phyloP scores from a whole-genome alignment of 37 sponge, comb jelly and placozoan species.

The Oscarella lobularis region DNA sequence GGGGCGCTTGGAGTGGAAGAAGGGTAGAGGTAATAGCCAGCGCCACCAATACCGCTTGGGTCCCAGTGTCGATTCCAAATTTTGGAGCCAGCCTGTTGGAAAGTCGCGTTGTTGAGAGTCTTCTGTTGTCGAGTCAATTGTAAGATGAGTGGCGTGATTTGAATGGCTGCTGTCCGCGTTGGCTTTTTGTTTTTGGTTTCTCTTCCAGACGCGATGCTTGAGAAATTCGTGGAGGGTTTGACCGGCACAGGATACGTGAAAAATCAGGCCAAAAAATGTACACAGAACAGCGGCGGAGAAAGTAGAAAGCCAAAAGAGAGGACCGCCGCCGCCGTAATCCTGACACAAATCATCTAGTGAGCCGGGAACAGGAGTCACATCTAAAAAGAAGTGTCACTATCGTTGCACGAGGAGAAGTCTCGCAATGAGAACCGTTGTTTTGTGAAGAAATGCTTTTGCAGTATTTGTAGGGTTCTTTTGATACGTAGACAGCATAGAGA shows the following conservation, averaged over 20 bases:
- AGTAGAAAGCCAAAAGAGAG: background rate
- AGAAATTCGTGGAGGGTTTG: conserved; percentile 3
- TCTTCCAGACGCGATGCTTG: background rate
- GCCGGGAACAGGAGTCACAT: background rate
- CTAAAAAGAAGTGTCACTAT: background rate
- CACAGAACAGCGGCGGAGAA: background rate
- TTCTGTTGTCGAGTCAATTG: background rate
- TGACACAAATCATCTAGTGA: background rate
- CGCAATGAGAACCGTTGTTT: too few relatives aligned
- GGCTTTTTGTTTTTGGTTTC: background rate
- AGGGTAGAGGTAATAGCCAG: background rate
- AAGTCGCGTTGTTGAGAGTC: background rate
- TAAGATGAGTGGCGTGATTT: background rate
- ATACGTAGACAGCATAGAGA: background rate
- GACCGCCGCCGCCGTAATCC: background rate
- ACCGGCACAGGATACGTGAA: background rate
- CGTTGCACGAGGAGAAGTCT: too few relatives aligned
- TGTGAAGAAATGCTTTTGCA: too few relatives aligned
- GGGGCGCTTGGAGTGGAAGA: too few relatives aligned
- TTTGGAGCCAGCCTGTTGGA: background rate
- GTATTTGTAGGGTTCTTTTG: background rate
- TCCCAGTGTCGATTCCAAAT: background rate
- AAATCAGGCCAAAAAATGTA: background rate
- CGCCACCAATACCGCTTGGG: background rate
- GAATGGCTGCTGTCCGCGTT: background rate